A percentile compares a stretch with the other conserved stretches of the same genome.
phyloP scores from a whole-genome alignment of 2,888 invertebrate species.

The Timema cristinae region DNA sequence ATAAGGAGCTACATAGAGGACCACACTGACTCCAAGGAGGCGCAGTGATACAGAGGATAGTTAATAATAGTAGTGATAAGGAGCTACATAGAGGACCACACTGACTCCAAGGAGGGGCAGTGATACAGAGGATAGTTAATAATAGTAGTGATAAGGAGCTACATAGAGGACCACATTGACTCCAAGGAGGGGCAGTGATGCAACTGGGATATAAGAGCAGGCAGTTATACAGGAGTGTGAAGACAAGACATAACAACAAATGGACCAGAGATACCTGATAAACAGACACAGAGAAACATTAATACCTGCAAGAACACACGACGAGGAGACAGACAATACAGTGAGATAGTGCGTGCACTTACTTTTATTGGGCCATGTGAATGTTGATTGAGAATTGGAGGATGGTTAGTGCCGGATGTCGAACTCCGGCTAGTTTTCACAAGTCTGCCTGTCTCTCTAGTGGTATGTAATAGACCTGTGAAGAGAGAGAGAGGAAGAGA shows the following conservation, averaged over 20 bases:
- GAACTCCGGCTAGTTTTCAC: constrained; percentile 2
- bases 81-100: no score
- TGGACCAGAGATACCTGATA: background rate
- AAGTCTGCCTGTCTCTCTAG: constrained; percentile 4
- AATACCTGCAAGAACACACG: background rate
- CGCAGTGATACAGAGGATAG: no score
- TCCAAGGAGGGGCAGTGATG: no score
- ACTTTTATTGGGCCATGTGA: constrained; percentile 26
- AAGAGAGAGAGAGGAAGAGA: constrained; percentile 12
- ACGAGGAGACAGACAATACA: background rate
- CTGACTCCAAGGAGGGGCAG: no score
- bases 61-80: no score
- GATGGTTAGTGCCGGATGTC: background rate
- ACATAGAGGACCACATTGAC: no score
- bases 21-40: no score
- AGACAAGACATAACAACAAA: background rate
- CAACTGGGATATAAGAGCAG: no score
- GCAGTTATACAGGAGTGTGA: background rate
- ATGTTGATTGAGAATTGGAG: constrained; percentile 15
- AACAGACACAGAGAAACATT: background rate
- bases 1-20: no score
- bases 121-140: no score
- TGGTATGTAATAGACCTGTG: constrained; percentile 18
- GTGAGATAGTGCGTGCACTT: background rate
- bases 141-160: no score